These are phyloP conservation scores for Cariama cristata DNA, from an alignment of 2,113 vertebrate species.

Conservation along the genomic window DNA sequence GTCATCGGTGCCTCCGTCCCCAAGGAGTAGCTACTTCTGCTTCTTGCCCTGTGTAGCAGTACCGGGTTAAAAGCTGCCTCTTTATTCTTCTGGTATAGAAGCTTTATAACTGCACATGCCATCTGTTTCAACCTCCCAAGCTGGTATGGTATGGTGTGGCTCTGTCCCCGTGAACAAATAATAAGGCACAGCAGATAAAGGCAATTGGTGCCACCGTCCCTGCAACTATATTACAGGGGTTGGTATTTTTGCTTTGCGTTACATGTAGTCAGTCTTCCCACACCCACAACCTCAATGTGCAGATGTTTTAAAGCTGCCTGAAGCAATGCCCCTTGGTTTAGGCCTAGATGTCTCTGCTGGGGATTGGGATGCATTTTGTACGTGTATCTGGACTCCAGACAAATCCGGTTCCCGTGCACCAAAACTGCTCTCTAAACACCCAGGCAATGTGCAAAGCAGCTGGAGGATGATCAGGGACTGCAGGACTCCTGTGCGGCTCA, in stretches of 20 bases:
- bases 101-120: background rate
- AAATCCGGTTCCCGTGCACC: accelerated
- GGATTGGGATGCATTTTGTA: accelerated
- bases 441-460: background rate
- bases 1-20: background rate
- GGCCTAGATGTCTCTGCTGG: background rate
- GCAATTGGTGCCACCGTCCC: background rate
- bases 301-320: background rate
- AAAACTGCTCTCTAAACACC: background rate
- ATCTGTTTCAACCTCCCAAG: background rate
- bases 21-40: background rate
- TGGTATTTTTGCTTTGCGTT: background rate
- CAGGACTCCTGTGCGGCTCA: background rate
- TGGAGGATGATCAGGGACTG: background rate
- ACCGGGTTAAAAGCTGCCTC: background rate
- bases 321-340: background rate
- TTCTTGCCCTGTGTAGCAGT: background rate
- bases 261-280: background rate
- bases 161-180: background rate
- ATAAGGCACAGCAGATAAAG: background rate
- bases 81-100: background rate
- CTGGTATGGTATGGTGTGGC: background rate
- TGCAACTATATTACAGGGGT: accelerated
- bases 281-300: background rate
- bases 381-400: accelerated